Evolutionary conservation across 2,113 vertebrate genomes (phyloP).

Genomic region (Drymodes brunneopygia): DNA sequence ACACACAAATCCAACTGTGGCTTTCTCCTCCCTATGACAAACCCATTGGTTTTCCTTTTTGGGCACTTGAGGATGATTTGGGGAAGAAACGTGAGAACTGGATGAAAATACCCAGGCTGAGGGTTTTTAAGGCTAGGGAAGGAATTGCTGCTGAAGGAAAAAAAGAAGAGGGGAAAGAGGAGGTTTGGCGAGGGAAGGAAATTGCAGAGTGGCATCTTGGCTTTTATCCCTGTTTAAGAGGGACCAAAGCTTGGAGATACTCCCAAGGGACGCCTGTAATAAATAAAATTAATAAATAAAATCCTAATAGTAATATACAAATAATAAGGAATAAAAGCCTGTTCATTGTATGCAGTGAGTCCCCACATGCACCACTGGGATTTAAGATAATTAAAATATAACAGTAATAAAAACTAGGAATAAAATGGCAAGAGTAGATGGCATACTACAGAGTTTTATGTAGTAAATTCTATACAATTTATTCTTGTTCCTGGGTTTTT

Average conservation of each 20-base stretch:
- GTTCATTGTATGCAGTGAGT: fast-evolving
- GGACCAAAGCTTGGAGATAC: not conserved
- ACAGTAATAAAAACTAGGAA: not conserved
- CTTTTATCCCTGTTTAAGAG: not conserved
- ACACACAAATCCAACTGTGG: not conserved
- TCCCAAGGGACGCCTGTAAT: not conserved
- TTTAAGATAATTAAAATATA: not conserved
- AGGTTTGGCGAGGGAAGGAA: not conserved
- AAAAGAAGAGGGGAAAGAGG: not conserved
- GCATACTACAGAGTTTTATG: not conserved
- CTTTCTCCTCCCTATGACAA: not conserved
- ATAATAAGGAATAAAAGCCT: not conserved
- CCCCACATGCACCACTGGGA: fast-evolving
- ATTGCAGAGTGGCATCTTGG: not conserved
- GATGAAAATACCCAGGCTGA: not conserved
- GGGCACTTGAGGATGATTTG: not conserved
- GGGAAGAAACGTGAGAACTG: not conserved
- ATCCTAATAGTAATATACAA: not conserved
- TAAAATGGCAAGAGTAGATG: too few relatives aligned
- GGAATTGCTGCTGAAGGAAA: not conserved
- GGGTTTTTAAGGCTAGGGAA: not conserved
- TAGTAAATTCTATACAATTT: not conserved
- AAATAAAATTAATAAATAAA: not conserved
- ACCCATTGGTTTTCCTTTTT: not conserved
- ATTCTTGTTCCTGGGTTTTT: not conserved